Base-by-base conservation (phyloP, 2,797 vertebrate genomes). In the Cottoperca gobio region DNA sequence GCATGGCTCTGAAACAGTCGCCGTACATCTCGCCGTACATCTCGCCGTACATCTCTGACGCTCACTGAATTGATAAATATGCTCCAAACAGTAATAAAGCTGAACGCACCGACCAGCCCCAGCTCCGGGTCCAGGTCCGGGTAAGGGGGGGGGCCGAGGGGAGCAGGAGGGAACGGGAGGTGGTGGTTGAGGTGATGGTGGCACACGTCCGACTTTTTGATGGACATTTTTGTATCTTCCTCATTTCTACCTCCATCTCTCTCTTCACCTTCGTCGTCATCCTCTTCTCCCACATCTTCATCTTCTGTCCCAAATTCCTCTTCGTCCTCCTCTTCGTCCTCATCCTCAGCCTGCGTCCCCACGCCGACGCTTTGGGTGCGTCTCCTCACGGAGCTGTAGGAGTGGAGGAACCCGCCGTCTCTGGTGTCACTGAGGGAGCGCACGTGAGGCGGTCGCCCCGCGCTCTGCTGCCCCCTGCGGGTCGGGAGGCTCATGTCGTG, bases 311-410 rank as follows among this genome's bases (percentile, higher is more conserved):
- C 78, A 0, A 31, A 72, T 0, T 76, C 72, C 0, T 77, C 71
- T 0, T 70, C 74, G 0, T 74, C 46, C 0, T 62, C 80, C 0
- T 66, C 81, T 0, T 83, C 89, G 5, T 88, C 87, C 0, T 81
- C 79, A 11, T 87, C 88, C 1, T 89, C 84, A 0, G 59, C 90
- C 76, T 88, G 88, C 6, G 90, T 91, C 16, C 91, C 91, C 48
- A 91, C 91, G 1, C 92, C 93, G 1, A 93, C 92, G 0, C 92
- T 94, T 52, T 92, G 91, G 0, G 90, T 90, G 73, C 94, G 76
- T 68, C 92, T 85, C 81, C 91, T 89, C 19, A 71, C 88, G 0
- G 91, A 84, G 58, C 80, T 23, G 23, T 86, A 76, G 48, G 79
- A 54, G 35, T 81, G 79, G 54, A 83, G 77, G 76, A 75, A 89